phyloP scores from a whole-genome alignment of 2,113 vertebrate species.

The Zosterops japonicus region DNA sequence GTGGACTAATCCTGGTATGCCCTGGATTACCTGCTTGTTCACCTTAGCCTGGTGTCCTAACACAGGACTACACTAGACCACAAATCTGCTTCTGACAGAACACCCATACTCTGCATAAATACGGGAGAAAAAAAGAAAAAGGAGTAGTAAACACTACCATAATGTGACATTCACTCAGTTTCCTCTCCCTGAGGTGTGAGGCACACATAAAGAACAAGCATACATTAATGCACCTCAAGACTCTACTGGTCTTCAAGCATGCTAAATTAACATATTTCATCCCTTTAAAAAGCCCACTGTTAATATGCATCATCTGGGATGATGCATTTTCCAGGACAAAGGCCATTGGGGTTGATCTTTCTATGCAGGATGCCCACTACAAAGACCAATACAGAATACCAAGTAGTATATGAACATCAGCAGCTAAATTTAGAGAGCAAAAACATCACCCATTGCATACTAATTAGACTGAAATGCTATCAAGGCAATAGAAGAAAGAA shows the following conservation, averaged over 20 bases:
- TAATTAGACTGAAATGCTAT: constrained; percentile 2
- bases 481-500: not conserved
- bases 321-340: not conserved
- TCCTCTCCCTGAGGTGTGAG: not conserved
- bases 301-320: not conserved
- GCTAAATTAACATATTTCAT: not conserved
- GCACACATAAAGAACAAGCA: not conserved
- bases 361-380: not conserved
- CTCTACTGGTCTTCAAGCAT: not conserved
- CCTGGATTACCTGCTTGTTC: not conserved
- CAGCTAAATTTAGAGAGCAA: constrained; percentile 45
- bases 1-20: constrained; percentile 16
- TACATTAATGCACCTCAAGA: not conserved
- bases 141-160: not conserved
- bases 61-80: not conserved
- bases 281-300: not conserved
- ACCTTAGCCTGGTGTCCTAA: not conserved
- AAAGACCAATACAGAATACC: not conserved
- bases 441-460: not conserved
- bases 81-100: not conserved
- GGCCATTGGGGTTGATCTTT: not conserved
- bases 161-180: not conserved
- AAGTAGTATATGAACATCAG: not conserved
- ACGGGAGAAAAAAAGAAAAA: not conserved
- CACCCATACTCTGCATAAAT: not conserved